These are phyloP conservation scores for Adineta ricciae DNA, from an alignment of 2,888 invertebrate genomes.

Conservation along the genomic window DNA sequence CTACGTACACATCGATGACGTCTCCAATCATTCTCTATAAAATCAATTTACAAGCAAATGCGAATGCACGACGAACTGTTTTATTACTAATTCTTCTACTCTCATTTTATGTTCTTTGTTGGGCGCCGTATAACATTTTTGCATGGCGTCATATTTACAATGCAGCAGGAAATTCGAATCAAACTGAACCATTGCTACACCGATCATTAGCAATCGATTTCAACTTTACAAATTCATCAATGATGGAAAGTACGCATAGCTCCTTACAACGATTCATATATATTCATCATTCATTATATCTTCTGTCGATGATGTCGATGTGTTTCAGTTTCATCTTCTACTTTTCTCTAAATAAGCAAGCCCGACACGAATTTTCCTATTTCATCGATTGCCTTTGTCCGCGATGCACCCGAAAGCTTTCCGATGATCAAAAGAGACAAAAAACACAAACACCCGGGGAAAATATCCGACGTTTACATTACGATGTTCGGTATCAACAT, in stretches of 20 bases:
- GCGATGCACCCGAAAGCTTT: no score
- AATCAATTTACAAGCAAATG: background rate
- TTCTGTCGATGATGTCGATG: constrained; percentile 3
- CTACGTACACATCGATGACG: background rate
- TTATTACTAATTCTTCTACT: background rate
- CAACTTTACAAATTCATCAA: background rate
- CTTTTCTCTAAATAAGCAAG: constrained; percentile 1
- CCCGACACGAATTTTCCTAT: background rate
- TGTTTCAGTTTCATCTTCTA: constrained; percentile 14
- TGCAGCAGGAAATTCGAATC: background rate
- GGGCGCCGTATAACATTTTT: constrained; percentile 14
- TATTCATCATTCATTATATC: constrained; percentile 12
- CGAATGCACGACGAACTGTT: background rate
- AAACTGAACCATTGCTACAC: background rate
- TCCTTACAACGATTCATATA: background rate
- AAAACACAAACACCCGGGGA: background rate
- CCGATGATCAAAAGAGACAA: background rate
- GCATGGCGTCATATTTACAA: background rate
- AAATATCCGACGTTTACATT: background rate
- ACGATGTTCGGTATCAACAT: background rate
- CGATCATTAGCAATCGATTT: background rate
- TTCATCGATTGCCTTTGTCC: background rate
- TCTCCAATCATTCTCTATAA: background rate
- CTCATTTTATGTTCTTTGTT: constrained; percentile 17
- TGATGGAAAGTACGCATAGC: background rate